Conservation (phyloP, 2,797 vertebrate species). For the Harpagifer antarcticus region DNA sequence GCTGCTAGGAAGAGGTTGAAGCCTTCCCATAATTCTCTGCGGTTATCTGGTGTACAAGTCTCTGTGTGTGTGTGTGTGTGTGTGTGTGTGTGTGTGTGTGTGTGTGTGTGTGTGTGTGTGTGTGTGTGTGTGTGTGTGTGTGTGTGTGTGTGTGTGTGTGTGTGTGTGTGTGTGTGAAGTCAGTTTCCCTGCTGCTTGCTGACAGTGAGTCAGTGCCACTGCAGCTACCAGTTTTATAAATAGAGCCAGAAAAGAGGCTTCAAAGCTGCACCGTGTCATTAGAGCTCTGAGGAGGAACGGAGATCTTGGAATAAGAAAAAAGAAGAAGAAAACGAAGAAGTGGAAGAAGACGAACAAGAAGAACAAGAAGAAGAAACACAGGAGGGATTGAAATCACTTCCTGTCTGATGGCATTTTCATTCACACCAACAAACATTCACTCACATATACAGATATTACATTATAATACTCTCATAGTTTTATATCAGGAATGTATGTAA, state of each 20-base stretch:
- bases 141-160: background rate
- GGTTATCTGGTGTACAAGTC: slow-evolving; percentile 23
- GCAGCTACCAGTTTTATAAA: slow-evolving; percentile 81
- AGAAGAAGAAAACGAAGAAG: slow-evolving; percentile 28
- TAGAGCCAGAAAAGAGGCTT: slow-evolving; percentile 77
- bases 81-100: slow-evolving; percentile 25
- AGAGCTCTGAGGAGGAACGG: slow-evolving; percentile 52
- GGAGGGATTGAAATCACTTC: slow-evolving; percentile 45
- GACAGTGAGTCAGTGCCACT: slow-evolving; percentile 76
- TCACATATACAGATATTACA: background rate
- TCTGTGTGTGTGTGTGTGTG: slow-evolving; percentile 32
- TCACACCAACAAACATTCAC: slow-evolving; percentile 1
- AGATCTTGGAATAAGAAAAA: slow-evolving; percentile 17
- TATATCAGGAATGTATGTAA: background rate
- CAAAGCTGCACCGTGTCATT: slow-evolving; percentile 77
- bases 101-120: slow-evolving; percentile 12
- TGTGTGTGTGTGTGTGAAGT: slow-evolving; percentile 40
- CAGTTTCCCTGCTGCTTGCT: slow-evolving; percentile 66
- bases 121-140: slow-evolving; percentile 21
- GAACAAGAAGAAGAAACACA: slow-evolving; percentile 13
- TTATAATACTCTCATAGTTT: too few relatives aligned
- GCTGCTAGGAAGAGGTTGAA: slow-evolving; percentile 64
- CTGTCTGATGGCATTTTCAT: slow-evolving; percentile 33
- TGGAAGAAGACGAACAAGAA: slow-evolving; percentile 22
- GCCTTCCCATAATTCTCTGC: slow-evolving; percentile 64